A percentile compares a stretch with the other conserved stretches of the same genome.
Evolutionary conservation across 1,140 invertebrate species (phyloP).

Genomic region (Elymnias hypermnestra): DNA sequence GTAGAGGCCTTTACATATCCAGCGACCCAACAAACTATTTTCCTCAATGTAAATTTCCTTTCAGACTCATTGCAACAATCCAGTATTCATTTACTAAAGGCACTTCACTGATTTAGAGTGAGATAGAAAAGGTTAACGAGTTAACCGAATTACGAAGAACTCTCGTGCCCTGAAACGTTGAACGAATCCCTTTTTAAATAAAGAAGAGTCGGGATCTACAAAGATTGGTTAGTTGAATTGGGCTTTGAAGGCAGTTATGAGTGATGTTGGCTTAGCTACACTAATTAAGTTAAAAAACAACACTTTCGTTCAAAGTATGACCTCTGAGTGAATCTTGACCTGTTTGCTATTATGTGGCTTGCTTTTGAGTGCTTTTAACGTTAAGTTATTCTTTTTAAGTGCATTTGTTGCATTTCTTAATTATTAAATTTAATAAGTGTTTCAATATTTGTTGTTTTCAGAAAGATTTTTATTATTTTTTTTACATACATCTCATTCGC

Average conservation of each 20-base stretch:
- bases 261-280: constrained; percentile 27
- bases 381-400: not conserved
- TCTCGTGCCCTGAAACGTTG: not conserved
- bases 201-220: constrained; percentile 1
- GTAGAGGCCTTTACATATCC: too few relatives aligned
- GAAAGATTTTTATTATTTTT: too few relatives aligned
- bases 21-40: not conserved
- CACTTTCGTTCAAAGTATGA: constrained; percentile 28
- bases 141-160: constrained; percentile 2
- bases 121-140: constrained; percentile 5
- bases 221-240: constrained; percentile 6
- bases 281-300: constrained; percentile 45
- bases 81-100: not conserved
- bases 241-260: constrained; percentile 4
- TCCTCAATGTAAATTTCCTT: not conserved
- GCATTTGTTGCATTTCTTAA: too few relatives aligned
- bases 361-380: not conserved
- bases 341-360: constrained; percentile 7
- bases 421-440: too few relatives aligned
- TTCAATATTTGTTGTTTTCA: too few relatives aligned
- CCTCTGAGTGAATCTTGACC: constrained; percentile 30
- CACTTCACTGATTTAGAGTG: constrained; percentile 4
- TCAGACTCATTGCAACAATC: constrained; percentile 2
- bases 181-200: constrained; percentile 2
- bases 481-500: too few relatives aligned